Evolutionary conservation across 2,797 vertebrate genomes (phyloP), one percentile per base, ranked within the genome.

Genomic region (Heterohyrax brucei): DNA sequence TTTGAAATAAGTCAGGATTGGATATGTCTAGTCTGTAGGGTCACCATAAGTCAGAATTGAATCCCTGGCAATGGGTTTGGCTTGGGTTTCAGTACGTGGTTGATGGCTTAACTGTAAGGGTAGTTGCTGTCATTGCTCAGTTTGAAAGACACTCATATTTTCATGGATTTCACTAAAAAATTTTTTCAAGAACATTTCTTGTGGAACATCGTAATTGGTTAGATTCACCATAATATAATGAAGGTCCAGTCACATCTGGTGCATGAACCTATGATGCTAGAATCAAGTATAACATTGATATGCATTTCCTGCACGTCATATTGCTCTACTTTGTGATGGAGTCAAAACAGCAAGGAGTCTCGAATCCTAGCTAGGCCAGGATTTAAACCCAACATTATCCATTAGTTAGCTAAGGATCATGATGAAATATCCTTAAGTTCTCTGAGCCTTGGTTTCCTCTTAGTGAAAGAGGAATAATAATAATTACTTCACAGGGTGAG

Each of bases 1-100:
- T 44, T 89, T 87, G 66, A 97, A 96, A 44, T 26, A 73, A 13
- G 19, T 91, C 30, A 94, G 82, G 95, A 68, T 28, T 80, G 28
- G n/a, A 59, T 61, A 81, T 10, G 1, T 91, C 70, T 91, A 75
- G 24, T 72, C 61, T 56, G 53, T 16, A 56, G 53, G 50, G 18
- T 61, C 19, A 8, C 59, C 22, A 7, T 61, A 21, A 61, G 59
- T 70, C 18, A 16, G 30, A 16, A 33, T 12, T 5, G 3, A 70
- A 4, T 8, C 14, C 14, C n/a, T 19, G 5, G 68, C 30, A 56
- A 56, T 56, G 53, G 53, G 53, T 56, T 56, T 56, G 53, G 53
- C 13, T 53, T 53, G 8, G 50, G 50, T 10, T 56, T 56, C 18
- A 70, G 68, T 16, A 70, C 26, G 22, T 50, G 5, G 12, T 3